Base-by-base conservation (phyloP, 2,113 vertebrate genomes). In the Psophia crepitans region DNA sequence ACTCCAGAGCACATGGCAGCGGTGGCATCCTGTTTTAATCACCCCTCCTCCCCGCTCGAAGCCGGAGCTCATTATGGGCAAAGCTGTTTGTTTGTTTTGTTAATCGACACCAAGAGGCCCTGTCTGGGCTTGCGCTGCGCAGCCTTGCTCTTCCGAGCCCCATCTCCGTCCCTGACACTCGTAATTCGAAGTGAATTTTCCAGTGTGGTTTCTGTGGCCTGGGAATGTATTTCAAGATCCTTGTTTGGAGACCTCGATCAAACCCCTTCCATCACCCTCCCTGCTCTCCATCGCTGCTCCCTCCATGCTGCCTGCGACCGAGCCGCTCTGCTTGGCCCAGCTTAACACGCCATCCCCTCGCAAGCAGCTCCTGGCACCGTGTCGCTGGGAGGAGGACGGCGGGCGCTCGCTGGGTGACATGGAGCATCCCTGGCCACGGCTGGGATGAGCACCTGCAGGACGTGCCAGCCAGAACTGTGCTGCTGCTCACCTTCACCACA, bases 11-110 rank as follows among this genome's bases (percentile, higher is more conserved):
- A 41, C 70, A 60, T 33, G 92, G 87, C 91, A 74, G 65, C 5
- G 2, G 56, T 51, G 87, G 48, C 90, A 88, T 75, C 71, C 88
- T 44, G 74, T 76, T 80, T 61, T 35, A 26, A 79, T 65, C 90
- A 69, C n/a, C 35, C 64, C n/a, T 83, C 77, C 80, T 84, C 79
- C 63, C 65, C 5, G 8, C 58, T 24, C 48, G 3, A 92, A 91
- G 89, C 89, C 84, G 46, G 94, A 97, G 96, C 89, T 96, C 84
- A 57, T 95, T 96, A 94, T 5, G 84, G 82, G 89, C 96, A 90
- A 71, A 1, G 13, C 87, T 94, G 93, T 95, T 95, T 97, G 95
- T 96, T 97, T 96, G 94, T 87, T 96, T 96, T 93, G 96, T 91
- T 97, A 96, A 96, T 96, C 16, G 64, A 90, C 69, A 83, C 81